Evolutionary conservation across 2,888 invertebrate species (phyloP), one percentile per base, ranked within the genome.

Genomic region (Falcaria lacertinaria): DNA sequence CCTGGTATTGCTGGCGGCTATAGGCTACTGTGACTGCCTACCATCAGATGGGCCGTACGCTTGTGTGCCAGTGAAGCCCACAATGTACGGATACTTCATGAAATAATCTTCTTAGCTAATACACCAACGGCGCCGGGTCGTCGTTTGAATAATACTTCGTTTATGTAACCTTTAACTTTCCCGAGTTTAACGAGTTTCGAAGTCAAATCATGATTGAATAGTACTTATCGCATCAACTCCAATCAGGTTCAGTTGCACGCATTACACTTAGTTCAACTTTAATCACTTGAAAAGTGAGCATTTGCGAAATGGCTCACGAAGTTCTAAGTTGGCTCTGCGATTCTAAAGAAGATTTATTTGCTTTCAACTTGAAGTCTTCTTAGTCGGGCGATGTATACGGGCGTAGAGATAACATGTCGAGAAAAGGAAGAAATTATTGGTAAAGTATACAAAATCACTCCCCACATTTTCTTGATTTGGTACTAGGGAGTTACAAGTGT

Each of bases 371-470:
- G 34, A 74, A 76, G 51, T 81, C 66, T 44, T 65, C 87, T 16
- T 72, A 64, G 44, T 54, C 59, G 2, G 72, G 80, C 1, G 86
- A 87, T 11, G 53, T 86, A 43, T 87, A n/a, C n/a, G n/a, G 86
- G 86, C 78, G 80, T 0, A 52, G 60, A 11, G 56, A 77, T 13
- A 43, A 64, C 2, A 65, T 69, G 52, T 56, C 69, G 0, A 45
- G 35, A 36, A 52, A 42, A 3, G 55, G 67, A 42, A 43, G n/a
- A 43, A 8, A 6, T 53, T 0, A 2, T 74, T 1, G 85, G 85
- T 43, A 74, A 64, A 55, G 39, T 67, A 0, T 86, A 79, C 41
- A 72, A 77, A 52, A 44, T 47, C 0, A 48, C 49, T 1, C 47
- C 80, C 2, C 66, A 78, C 41, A 28, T 64, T 1, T 46, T 76